These are phyloP conservation scores for Galaxias olidus DNA, from an alignment of 2,797 vertebrate species.

Conservation along the genomic window DNA sequence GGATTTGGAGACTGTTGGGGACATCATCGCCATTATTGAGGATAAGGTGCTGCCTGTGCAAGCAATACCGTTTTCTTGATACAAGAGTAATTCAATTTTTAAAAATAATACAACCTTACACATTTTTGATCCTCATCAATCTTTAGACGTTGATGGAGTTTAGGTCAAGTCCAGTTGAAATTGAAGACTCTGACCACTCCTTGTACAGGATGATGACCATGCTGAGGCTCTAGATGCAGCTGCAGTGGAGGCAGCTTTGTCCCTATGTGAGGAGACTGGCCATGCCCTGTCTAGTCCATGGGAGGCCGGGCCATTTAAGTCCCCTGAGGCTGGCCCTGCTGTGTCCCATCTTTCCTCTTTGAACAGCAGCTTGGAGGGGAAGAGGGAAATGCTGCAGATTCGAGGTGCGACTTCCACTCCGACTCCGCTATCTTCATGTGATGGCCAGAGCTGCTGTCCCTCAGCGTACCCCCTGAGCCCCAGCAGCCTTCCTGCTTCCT, in stretches of 20 bases:
- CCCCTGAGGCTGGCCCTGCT: slow-evolving; percentile 73
- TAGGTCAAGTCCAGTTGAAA: too few relatives aligned
- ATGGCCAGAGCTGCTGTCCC: slow-evolving; percentile 47
- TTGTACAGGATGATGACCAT: slow-evolving; percentile 84
- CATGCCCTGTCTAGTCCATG: slow-evolving; percentile 85
- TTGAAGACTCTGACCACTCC: slow-evolving; percentile 18
- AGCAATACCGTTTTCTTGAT: neutral
- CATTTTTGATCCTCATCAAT: too few relatives aligned
- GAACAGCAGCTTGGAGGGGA: slow-evolving; percentile 47
- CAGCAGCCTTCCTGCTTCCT: slow-evolving; percentile 45
- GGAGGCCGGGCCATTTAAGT: slow-evolving; percentile 83
- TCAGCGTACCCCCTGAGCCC: slow-evolving; percentile 45
- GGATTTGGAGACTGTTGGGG: slow-evolving; percentile 93
- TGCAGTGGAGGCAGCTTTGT: slow-evolving; percentile 92
- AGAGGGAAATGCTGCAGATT: slow-evolving; percentile 38
- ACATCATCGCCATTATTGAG: slow-evolving; percentile 97
- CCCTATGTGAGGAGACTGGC: slow-evolving; percentile 91
- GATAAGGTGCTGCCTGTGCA: slow-evolving; percentile 82
- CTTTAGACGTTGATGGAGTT: too few relatives aligned
- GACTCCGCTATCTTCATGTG: slow-evolving; percentile 48
- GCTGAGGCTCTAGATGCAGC: slow-evolving; percentile 92
- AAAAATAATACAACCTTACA: neutral
- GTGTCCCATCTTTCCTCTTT: slow-evolving; percentile 42
- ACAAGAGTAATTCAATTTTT: neutral
- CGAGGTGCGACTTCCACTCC: slow-evolving; percentile 32